Conservation (phyloP, 2,888 invertebrate genomes). For the Colostygia pectinataria region DNA sequence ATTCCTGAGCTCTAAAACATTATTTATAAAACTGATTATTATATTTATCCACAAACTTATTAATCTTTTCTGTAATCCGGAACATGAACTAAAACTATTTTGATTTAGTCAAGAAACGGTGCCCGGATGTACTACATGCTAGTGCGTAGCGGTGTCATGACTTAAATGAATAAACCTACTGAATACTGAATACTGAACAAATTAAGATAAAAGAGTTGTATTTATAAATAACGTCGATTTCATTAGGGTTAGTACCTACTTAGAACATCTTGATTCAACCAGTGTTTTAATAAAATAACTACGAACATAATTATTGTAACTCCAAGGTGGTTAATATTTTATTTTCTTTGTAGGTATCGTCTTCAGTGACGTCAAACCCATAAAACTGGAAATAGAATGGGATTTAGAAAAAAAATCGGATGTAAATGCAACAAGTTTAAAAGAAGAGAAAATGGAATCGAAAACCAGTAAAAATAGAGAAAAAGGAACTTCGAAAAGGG, state of each 20-base stretch:
- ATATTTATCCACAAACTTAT: too few relatives aligned
- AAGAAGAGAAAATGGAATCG: slow-evolving; percentile 15
- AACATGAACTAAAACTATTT: too few relatives aligned
- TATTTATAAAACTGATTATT: too few relatives aligned
- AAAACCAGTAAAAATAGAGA: slow-evolving; percentile 13
- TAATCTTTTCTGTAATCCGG: too few relatives aligned
- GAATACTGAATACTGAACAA: too few relatives aligned
- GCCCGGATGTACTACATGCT: too few relatives aligned
- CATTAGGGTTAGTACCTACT: slow-evolving; percentile 5
- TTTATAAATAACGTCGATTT: background rate
- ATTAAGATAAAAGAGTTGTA: too few relatives aligned
- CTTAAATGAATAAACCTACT: too few relatives aligned
- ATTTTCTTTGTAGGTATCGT: slow-evolving; percentile 40
- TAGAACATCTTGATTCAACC: background rate
- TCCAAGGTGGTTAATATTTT: slow-evolving; percentile 28
- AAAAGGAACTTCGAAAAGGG: slow-evolving; percentile 3
- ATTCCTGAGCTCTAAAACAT: too few relatives aligned
- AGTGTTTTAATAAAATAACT: background rate
- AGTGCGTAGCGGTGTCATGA: too few relatives aligned
- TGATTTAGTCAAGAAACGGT: too few relatives aligned
- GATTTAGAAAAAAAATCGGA: slow-evolving; percentile 21
- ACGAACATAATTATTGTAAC: slow-evolving; percentile 9
- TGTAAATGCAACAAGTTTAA: slow-evolving; percentile 12
- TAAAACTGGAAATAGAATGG: slow-evolving; percentile 28
- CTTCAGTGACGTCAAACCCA: slow-evolving; percentile 30